These are phyloP conservation scores for Eptatretus atami DNA, from an alignment of 2,797 vertebrate species.

Conservation along the genomic window DNA sequence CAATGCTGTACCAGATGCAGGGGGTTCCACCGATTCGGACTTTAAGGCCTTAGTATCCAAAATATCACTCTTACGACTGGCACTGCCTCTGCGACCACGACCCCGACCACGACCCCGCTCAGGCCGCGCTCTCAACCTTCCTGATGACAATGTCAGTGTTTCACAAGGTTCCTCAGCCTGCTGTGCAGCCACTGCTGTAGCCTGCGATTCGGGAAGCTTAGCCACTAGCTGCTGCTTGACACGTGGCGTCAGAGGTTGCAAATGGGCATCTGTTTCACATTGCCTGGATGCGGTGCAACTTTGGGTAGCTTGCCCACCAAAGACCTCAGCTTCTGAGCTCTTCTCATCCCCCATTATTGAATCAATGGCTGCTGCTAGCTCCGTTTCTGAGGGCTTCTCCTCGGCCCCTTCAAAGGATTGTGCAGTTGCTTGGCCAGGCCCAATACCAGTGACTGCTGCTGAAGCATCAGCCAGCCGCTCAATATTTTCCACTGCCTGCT, in stretches of 20 bases:
- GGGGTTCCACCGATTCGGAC: not conserved
- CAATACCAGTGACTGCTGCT: slow-evolving; percentile 17
- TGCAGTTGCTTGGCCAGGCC: slow-evolving; percentile 17
- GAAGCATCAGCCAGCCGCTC: slow-evolving; percentile 51
- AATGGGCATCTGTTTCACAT: too few species aligned
- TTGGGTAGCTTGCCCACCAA: slow-evolving; percentile 11
- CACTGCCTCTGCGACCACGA: not conserved
- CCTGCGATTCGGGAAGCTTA: not conserved
- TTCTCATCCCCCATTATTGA: slow-evolving; percentile 66
- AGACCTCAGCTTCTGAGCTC: slow-evolving; percentile 36
- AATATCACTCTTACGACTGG: not conserved
- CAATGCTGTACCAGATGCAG: not conserved
- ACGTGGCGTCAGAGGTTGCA: not conserved
- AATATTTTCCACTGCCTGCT: slow-evolving; percentile 81
- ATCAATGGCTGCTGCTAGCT: slow-evolving; percentile 80
- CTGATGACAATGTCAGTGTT: not conserved
- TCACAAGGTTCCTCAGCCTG: not conserved
- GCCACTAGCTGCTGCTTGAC: not conserved
- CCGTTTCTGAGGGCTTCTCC: slow-evolving; percentile 65
- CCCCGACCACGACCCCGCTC: not conserved
- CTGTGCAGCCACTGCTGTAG: not conserved
- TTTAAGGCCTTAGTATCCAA: not conserved
- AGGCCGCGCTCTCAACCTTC: not conserved
- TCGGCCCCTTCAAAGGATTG: slow-evolving; percentile 48
- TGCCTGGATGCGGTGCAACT: too few species aligned